phyloP scores from a whole-genome alignment of 2,113 vertebrate genomes.

The Misgurnus mizolepis region DNA sequence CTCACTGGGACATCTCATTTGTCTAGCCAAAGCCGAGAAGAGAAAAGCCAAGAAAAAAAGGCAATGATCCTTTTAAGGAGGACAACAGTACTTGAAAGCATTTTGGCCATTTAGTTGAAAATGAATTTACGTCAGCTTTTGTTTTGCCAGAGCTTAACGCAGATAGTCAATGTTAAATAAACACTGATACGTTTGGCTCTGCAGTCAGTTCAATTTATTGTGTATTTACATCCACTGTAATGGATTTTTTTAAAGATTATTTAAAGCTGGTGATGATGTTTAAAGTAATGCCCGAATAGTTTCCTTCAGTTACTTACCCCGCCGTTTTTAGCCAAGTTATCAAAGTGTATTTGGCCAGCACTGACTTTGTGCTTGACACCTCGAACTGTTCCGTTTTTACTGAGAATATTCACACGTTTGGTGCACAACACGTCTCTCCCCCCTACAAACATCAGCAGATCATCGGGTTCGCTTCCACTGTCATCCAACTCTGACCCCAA shows the following conservation, averaged over 20 bases:
- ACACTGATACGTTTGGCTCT: not conserved
- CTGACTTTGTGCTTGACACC: slow-evolving; percentile 98
- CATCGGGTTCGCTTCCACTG: slow-evolving; percentile 81
- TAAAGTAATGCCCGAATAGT: not conserved
- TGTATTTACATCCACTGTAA: not conserved
- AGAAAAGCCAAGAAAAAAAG: slow-evolving; percentile 30
- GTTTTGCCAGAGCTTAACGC: not conserved
- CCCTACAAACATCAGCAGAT: slow-evolving; percentile 83
- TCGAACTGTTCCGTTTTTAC: slow-evolving; percentile 95
- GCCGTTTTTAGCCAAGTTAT: slow-evolving; percentile 83
- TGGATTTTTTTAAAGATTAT: not conserved
- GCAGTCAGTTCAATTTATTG: too few relatives aligned
- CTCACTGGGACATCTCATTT: slow-evolving; percentile 59
- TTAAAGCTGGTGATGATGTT: not conserved
- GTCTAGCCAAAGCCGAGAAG: slow-evolving; percentile 36
- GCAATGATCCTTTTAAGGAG: slow-evolving; percentile 28
- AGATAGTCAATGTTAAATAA: not conserved
- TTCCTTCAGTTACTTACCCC: slow-evolving; percentile 78
- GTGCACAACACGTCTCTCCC: slow-evolving; percentile 78
- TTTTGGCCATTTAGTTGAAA: not conserved
- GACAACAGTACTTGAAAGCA: not conserved
- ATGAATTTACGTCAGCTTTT: not conserved
- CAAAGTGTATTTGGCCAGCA: slow-evolving; percentile 91
- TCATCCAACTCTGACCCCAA: slow-evolving; percentile 80
- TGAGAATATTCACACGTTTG: slow-evolving; percentile 93